These are phyloP conservation scores for Lepidotrigona ventralis DNA, from an alignment of 1,140 invertebrate species.

Conservation along the genomic window DNA sequence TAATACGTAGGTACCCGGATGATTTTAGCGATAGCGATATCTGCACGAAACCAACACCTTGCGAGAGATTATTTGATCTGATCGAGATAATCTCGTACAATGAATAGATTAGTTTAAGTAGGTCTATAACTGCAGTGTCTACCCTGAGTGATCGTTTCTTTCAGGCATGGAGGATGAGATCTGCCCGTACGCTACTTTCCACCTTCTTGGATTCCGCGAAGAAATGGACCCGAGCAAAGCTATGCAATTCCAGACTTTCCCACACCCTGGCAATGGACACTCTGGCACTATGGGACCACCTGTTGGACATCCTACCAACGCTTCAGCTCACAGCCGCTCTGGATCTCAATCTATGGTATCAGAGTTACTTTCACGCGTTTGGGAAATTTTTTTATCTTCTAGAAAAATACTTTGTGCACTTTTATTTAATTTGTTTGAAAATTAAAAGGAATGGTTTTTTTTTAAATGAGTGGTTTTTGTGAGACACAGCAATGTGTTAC, in stretches of 20 bases:
- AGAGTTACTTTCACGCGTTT: background rate
- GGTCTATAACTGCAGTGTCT: conserved; percentile 67
- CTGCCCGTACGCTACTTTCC: conserved; percentile 96
- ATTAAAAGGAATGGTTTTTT: background rate
- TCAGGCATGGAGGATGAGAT: conserved; percentile 96
- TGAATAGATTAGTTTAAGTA: conserved; percentile 20
- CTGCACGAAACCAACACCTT: background rate
- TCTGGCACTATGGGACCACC: conserved; percentile 89
- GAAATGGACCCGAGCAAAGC: conserved; percentile 96
- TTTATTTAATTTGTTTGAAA: background rate
- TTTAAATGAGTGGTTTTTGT: too few species aligned
- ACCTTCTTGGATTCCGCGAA: conserved; percentile 94
- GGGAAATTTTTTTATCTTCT: too few species aligned
- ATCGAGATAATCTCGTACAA: conserved; percentile 29
- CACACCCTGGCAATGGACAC: conserved; percentile 87
- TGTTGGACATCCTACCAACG: conserved; percentile 82
- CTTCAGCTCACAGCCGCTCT: conserved; percentile 88
- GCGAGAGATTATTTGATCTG: background rate
- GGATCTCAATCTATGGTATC: conserved; percentile 92
- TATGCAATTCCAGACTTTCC: conserved; percentile 93
- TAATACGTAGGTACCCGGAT: conserved; percentile 31
- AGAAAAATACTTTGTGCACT: too few species aligned
- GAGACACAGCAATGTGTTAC: too few species aligned
- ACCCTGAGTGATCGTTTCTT: conserved; percentile 70
- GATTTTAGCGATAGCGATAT: background rate